phyloP scores from a whole-genome alignment of 2,888 invertebrate genomes.

The Orchesella flavescens region DNA sequence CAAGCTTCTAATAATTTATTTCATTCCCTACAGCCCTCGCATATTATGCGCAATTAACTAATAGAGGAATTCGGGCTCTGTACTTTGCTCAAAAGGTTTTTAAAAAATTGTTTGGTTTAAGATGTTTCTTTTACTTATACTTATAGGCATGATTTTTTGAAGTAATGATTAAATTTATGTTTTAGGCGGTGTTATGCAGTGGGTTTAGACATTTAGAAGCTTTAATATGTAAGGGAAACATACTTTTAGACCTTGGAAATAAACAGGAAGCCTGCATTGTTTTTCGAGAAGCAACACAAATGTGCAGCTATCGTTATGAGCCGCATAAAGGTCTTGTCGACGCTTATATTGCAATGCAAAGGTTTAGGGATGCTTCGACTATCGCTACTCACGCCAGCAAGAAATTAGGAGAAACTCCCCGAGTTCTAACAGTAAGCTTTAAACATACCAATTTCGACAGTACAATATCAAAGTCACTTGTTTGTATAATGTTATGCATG shows the following conservation, averaged over 20 bases:
- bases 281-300: slow-evolving; percentile 80
- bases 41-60: slow-evolving; percentile 80
- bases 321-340: slow-evolving; percentile 86
- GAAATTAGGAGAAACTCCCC: slow-evolving; percentile 82
- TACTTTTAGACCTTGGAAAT: slow-evolving; percentile 81
- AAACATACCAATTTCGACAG: too few relatives aligned
- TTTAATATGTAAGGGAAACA: slow-evolving; percentile 82
- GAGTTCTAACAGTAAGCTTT: slow-evolving; percentile 81
- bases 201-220: slow-evolving; percentile 78
- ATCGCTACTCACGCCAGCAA: slow-evolving; percentile 83
- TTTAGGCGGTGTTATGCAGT: slow-evolving; percentile 63
- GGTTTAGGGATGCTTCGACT: slow-evolving; percentile 83
- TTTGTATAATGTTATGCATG: slow-evolving; percentile 5
- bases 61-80: slow-evolving; percentile 81
- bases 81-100: slow-evolving; percentile 84
- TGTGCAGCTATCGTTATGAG: slow-evolving; percentile 81
- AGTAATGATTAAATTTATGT: too few relatives aligned
- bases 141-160: too few relatives aligned
- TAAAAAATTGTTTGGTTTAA: too few relatives aligned
- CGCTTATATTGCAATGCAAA: slow-evolving; percentile 81
- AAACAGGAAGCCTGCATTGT: slow-evolving; percentile 80
- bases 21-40: slow-evolving; percentile 77
- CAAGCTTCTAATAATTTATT: too few relatives aligned
- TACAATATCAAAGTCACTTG: too few relatives aligned
- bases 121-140: too few relatives aligned